Conservation (phyloP, 2,888 invertebrate genomes). For the Fissipunctia ypsillon region DNA sequence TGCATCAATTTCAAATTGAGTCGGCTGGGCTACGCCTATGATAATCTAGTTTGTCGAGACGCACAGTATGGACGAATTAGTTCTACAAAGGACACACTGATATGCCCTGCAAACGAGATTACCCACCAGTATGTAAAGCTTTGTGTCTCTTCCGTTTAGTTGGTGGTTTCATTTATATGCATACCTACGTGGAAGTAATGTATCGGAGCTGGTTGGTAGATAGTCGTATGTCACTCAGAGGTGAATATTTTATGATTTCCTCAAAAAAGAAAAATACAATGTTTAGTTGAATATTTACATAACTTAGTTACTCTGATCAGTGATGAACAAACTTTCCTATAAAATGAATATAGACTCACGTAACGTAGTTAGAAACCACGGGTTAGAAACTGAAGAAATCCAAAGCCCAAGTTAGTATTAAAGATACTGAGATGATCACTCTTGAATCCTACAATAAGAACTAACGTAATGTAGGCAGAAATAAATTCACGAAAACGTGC, state of each 20-base stretch:
- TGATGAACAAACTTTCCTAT: not conserved
- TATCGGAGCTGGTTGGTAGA: not conserved
- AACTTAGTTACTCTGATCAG: not conserved
- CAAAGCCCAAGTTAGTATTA: conserved; percentile 17
- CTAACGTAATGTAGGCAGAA: conserved; percentile 24
- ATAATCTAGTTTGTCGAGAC: conserved; percentile 43
- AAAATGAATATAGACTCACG: not conserved
- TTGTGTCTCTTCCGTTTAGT: conserved; percentile 10
- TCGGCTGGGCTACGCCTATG: not conserved
- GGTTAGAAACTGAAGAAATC: conserved; percentile 2
- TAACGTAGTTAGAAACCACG: not conserved
- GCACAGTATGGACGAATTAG: conserved; percentile 10
- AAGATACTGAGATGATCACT: conserved; percentile 15
- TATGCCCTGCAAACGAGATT: conserved; percentile 35
- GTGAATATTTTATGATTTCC: not conserved
- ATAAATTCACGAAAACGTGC: conserved; percentile 42
- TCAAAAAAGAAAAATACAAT: not conserved
- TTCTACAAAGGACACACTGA: conserved; percentile 14
- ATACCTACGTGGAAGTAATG: not conserved
- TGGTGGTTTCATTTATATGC: not conserved
- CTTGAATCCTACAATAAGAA: conserved; percentile 21
- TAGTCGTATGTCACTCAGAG: not conserved
- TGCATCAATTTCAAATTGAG: not conserved
- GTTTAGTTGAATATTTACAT: not conserved
- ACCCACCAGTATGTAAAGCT: not conserved